These are phyloP conservation scores for Clostera curtula DNA, from an alignment of 2,888 invertebrate genomes.

Conservation along the genomic window DNA sequence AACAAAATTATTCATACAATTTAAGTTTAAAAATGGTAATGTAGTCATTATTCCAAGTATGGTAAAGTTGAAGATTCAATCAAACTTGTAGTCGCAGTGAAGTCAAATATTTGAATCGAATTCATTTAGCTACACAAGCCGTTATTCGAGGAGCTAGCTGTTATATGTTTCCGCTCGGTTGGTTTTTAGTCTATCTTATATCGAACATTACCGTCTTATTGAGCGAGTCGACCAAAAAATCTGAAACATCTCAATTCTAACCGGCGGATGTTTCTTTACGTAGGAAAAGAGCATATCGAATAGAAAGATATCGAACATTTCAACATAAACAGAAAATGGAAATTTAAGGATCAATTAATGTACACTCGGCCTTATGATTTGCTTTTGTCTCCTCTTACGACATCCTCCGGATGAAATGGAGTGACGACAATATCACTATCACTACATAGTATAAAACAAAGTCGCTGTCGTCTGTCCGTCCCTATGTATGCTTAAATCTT, in stretches of 20 bases:
- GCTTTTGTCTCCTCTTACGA: too few relatives aligned
- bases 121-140: conserved; percentile 38
- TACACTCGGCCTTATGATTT: too few relatives aligned
- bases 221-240: conserved; percentile 60
- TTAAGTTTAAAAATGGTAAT: conserved; percentile 12
- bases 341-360: too few relatives aligned
- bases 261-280: conserved; percentile 38
- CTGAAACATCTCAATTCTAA: conserved; percentile 63
- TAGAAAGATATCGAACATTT: too few relatives aligned
- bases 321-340: too few relatives aligned
- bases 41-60: conserved; percentile 9
- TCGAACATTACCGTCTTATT: conserved; percentile 40
- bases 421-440: too few relatives aligned
- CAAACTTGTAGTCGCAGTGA: conserved; percentile 21
- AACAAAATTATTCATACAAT: too few relatives aligned
- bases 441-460: too few relatives aligned
- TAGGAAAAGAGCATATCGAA: too few relatives aligned
- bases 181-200: conserved; percentile 53
- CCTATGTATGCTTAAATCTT: too few relatives aligned
- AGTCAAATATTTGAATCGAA: conserved; percentile 37
- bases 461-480: too few relatives aligned
- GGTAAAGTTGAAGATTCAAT: conserved; percentile 21
- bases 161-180: conserved; percentile 42
- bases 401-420: too few relatives aligned
- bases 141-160: conserved; percentile 31